Conservation (phyloP, 2,888 invertebrate species). For the Actias luna region DNA sequence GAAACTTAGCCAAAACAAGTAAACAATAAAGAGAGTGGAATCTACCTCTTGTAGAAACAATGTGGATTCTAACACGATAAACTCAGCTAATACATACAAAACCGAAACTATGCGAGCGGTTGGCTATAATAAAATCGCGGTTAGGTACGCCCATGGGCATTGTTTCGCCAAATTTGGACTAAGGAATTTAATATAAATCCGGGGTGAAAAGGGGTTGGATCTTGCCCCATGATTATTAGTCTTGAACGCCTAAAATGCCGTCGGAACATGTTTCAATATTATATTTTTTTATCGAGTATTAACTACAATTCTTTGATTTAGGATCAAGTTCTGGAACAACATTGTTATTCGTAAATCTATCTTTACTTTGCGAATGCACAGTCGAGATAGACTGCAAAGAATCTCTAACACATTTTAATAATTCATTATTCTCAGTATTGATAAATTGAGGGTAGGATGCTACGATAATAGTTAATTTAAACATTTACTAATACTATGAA, state of each 20-base stretch:
- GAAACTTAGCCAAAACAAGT: background rate
- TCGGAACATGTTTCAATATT: background rate
- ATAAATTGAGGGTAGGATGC: too few species aligned
- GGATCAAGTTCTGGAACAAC: background rate
- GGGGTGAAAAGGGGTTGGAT: constrained; percentile 70
- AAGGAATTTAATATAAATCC: constrained; percentile 80
- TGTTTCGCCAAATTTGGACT: constrained; percentile 73
- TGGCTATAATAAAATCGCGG: constrained; percentile 65
- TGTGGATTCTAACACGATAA: constrained; percentile 11
- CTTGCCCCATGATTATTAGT: constrained; percentile 67
- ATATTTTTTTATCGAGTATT: too few species aligned
- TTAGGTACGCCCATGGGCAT: constrained; percentile 57
- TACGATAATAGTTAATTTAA: too few species aligned
- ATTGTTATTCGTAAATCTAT: too few species aligned
- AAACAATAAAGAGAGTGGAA: background rate
- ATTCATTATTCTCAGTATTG: too few species aligned
- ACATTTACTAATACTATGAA: too few species aligned
- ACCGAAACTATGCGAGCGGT: constrained; percentile 31
- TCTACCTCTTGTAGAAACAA: constrained; percentile 11
- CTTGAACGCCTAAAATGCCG: constrained; percentile 45
- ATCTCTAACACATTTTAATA: too few species aligned
- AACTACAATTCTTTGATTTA: background rate
- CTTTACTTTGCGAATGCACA: too few species aligned
- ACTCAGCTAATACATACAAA: constrained; percentile 10
- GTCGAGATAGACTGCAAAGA: too few species aligned